Conservation (phyloP, 1,140 invertebrate species). For the Rhyzopertha dominica region DNA sequence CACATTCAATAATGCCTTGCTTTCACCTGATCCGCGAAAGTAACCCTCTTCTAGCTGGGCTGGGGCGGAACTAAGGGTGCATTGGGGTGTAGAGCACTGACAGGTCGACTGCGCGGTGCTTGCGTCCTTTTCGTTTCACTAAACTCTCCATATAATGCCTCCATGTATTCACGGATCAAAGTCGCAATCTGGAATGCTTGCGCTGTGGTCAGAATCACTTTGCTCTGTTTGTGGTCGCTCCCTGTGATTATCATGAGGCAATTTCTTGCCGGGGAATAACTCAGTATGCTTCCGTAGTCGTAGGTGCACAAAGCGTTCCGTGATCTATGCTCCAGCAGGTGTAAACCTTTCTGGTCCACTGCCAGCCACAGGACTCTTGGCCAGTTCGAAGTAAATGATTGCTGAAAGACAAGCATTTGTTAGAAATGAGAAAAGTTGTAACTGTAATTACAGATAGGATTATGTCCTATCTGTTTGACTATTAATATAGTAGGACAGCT, state of each 20-base stretch:
- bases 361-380: conserved; percentile 86
- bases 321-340: conserved; percentile 81
- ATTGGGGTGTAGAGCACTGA: conserved; percentile 48
- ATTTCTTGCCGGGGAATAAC: conserved; percentile 82
- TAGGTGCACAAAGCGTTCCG: conserved; percentile 84
- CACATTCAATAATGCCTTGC: conserved; percentile 30
- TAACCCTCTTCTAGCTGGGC: conserved; percentile 47
- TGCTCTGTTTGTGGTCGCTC: conserved; percentile 81
- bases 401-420: too few relatives aligned
- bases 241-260: conserved; percentile 88
- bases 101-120: conserved; percentile 41
- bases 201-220: conserved; percentile 55
- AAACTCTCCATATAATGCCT: conserved; percentile 58
- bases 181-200: conserved; percentile 87
- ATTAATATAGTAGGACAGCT: too few relatives aligned
- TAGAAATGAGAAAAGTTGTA: too few relatives aligned
- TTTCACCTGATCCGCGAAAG: conserved; percentile 44
- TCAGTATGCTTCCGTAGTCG: conserved; percentile 80
- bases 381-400: conserved; percentile 95
- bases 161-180: conserved; percentile 86
- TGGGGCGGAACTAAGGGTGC: conserved; percentile 46
- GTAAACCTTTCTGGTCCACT: conserved; percentile 88
- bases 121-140: conserved; percentile 31
- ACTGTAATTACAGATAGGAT: too few relatives aligned
- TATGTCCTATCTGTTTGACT: too few relatives aligned